Base-by-base conservation (phyloP, 2,797 vertebrate genomes). In the Sphenopsis melanotis region DNA sequence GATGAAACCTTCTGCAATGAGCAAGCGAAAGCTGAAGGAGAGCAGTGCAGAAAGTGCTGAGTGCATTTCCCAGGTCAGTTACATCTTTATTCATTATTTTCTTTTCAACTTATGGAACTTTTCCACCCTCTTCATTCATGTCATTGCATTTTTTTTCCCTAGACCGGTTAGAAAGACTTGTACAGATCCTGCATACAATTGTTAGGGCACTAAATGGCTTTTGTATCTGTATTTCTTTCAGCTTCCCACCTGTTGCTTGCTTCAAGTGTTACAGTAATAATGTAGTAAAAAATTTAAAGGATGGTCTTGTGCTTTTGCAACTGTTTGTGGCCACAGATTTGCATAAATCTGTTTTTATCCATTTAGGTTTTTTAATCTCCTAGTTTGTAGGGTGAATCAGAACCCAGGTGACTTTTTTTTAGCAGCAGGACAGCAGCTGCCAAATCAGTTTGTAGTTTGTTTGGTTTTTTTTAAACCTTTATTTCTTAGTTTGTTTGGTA, bases 41-140 rank as follows among this genome's bases (percentile, higher is more conserved):
- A 96, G 37, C 74, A 96, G 34, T n/a, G 77, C 95, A 61, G 76
- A 98, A 27, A 85, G 94, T 3, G 96, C 97, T 60, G 98, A 99
- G 87, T 98, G 98, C 91, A 95, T 99, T 95, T 98, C 98, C 44
- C 97, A 99, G 99, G 99, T 98, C 66, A 86, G 98, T 97, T 49
- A 17, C 32, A 6, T 64, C 42, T 83, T 77, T 44, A 2, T 23
- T 76, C 8, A 4, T 46, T 39, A 1, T 24, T 60, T 49, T 27
- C 10, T 1, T 23, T 76, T 36, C 14, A 6, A 46, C 5, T 41
- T 16, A 1, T 1, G 26, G 34, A 82, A 7, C 12, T 52, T 70
- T 41, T 10, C 32, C 9, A 7, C 32, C 41, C 29, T 44, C 19
- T 81, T 14, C 12, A 8, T 34, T 36, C 9, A 0, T 16, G 3